Percentiles rank a stretch among this genome's conserved stretches.
Evolutionary conservation across 2,113 vertebrate species (phyloP).

Genomic region (Ahaetulla prasina): DNA sequence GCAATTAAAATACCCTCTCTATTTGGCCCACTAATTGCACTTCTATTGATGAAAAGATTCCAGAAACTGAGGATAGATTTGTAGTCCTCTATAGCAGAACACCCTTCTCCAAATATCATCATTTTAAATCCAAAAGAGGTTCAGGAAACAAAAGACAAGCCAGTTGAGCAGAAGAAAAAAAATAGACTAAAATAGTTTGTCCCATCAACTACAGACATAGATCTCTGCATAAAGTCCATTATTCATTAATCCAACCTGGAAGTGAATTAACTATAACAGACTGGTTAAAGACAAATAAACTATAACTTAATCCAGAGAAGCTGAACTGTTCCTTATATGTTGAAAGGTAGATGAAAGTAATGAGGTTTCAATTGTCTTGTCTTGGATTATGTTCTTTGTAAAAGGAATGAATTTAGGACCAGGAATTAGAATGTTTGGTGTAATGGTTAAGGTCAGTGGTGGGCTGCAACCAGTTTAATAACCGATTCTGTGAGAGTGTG

Average conservation of each 20-base stretch:
- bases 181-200: not conserved
- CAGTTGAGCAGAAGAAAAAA: not conserved
- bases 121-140: not conserved
- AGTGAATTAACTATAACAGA: not conserved
- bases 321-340: not conserved
- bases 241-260: not conserved
- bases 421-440: too few relatives aligned
- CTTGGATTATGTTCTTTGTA: not conserved
- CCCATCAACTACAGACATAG: not conserved
- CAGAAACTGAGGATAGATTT: not conserved
- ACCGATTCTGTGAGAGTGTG: too few relatives aligned
- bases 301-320: not conserved
- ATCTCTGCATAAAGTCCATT: not conserved
- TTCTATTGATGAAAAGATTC: not conserved
- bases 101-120: not conserved
- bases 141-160: not conserved
- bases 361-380: not conserved
- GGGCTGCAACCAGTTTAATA: too few relatives aligned
- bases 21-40: not conserved
- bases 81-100: not conserved
- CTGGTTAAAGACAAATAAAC: not conserved
- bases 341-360: not conserved
- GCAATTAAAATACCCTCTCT: not conserved
- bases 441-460: too few relatives aligned
- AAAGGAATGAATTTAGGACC: too few relatives aligned